Conservation (phyloP, 2,797 vertebrate species). For the Sebastes hubbsi region DNA sequence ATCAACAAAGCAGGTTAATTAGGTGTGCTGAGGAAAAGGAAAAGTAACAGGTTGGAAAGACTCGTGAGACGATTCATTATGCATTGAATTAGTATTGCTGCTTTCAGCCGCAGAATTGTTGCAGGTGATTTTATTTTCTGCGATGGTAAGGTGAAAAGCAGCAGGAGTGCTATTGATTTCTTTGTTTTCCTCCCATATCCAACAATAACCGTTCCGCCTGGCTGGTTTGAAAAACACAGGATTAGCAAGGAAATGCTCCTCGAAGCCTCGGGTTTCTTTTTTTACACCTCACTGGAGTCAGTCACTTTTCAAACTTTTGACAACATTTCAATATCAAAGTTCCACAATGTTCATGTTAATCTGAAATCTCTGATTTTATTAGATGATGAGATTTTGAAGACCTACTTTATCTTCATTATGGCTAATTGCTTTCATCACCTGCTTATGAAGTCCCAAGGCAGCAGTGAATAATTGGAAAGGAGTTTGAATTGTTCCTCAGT, state of each 20-base stretch:
- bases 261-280: conserved; percentile 2
- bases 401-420: conserved; percentile 4
- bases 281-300: background rate
- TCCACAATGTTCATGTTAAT: background rate
- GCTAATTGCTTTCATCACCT: conserved; percentile 5
- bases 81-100: conserved; percentile 21
- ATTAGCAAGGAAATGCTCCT: conserved; percentile 26
- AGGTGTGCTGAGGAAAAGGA: background rate
- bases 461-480: background rate
- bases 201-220: conserved; percentile 12
- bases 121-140: conserved; percentile 14
- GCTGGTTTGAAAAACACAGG: conserved; percentile 27
- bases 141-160: conserved; percentile 7
- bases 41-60: conserved; percentile 9
- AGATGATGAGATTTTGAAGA: conserved; percentile 1
- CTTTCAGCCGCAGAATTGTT: conserved; percentile 3
- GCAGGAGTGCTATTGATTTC: conserved; percentile 36
- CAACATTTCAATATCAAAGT: background rate
- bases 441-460: conserved; percentile 1
- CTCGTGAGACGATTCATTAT: conserved; percentile 22
- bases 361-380: background rate
- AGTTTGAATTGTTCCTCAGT: background rate
- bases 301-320: conserved; percentile 10
- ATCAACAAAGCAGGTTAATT: conserved; percentile 30
- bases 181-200: conserved; percentile 29